These are phyloP conservation scores for Prionace glauca DNA, from an alignment of 2,797 vertebrate species.

Conservation along the genomic window DNA sequence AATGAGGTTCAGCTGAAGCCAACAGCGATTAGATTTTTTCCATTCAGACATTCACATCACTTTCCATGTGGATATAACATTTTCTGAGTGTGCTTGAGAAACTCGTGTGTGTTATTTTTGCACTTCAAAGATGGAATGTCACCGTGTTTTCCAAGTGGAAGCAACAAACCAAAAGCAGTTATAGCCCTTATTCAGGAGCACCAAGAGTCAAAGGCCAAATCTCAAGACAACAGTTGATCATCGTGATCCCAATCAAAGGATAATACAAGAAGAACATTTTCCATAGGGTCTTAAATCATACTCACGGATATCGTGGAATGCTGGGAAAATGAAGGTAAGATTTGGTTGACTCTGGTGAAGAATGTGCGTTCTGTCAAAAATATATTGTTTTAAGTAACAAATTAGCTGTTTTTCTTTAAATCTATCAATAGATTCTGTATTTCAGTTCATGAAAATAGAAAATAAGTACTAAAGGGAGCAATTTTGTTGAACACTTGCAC, in stretches of 20 bases:
- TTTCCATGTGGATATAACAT: conserved; percentile 26
- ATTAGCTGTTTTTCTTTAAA: neutral
- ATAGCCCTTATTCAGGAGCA: neutral
- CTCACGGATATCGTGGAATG: neutral
- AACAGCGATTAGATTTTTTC: neutral
- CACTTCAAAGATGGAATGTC: neutral
- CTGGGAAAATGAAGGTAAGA: neutral
- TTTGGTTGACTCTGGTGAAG: neutral
- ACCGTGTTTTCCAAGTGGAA: neutral
- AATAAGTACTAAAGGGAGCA: neutral
- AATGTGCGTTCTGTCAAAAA: neutral
- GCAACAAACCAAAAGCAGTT: conserved; percentile 5
- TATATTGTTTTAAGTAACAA: neutral
- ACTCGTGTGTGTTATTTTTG: neutral
- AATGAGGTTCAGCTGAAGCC: neutral
- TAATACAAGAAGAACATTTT: neutral
- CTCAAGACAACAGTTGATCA: conserved; percentile 30
- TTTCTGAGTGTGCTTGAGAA: neutral
- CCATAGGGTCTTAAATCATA: neutral
- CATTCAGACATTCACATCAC: too few relatives aligned
- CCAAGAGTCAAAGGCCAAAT: neutral
- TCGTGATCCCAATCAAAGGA: conserved; percentile 8
- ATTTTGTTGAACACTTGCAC: neutral
- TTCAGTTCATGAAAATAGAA: neutral
- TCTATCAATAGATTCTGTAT: neutral